Base-by-base conservation (phyloP, 2,888 invertebrate genomes). In the Dyspetes luteomarginatus region DNA sequence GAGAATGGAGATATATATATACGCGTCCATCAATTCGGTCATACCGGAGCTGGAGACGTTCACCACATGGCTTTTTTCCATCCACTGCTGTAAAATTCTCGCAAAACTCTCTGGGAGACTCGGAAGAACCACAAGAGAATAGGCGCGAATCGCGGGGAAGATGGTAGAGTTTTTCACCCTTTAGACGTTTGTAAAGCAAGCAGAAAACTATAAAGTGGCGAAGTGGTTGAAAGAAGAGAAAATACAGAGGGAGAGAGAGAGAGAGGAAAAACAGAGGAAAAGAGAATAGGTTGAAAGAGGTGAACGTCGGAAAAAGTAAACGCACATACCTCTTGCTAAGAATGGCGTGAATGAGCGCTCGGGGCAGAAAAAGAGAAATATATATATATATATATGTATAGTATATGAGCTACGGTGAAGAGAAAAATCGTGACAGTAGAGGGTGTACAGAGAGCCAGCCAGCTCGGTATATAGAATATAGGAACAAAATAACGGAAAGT, bases 141-240 rank as follows among this genome's bases (percentile, higher is more conserved):
- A 19, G 52, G 43, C 41, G 45, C 55, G 55, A 65, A 28, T 56
- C 43, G 19, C 79, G 55, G 65, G 41, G 74, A 15, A 50, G 74
- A 50, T 69, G 56, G 62, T 48, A 48, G 71, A 28, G 43, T 36
- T 52, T 52, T 55, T 22, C n/a, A 17, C 36, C 58, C 24, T 67
- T 67, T 28, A 30, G 65, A 76, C 72, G 56, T 55, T 79, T 62
- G 69, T 45, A 76, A 72, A 67, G 71, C 71, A 80, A 80, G 67
- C 71, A 67, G 45, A 45, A 76, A 76, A 72, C 67, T 76, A 72
- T 80, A 72, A 76, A 76, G 67, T 52, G 55, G 52, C 71, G 36
- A 56, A 72, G 80, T 65, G 48, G 80, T 50, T 62, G 75, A 67
- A 30, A 75, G 74, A 78, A 74, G 71, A 17, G 67, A 55, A 76